phyloP scores from a whole-genome alignment of 2,113 vertebrate genomes.

The Empidonax traillii region DNA sequence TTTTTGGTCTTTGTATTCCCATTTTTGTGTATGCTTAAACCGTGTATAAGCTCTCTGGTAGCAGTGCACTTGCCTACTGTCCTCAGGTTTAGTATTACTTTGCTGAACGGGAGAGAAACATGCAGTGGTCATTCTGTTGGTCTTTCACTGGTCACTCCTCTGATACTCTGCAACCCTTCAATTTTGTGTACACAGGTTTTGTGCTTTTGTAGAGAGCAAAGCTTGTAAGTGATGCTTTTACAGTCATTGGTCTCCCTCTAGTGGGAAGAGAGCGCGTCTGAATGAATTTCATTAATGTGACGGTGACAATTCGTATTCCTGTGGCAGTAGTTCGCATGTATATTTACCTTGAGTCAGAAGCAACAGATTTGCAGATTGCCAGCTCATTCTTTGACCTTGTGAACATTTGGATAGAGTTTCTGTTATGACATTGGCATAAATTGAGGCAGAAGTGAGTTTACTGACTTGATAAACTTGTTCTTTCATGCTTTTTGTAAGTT shows the following conservation, averaged over 20 bases:
- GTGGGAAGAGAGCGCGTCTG: not conserved
- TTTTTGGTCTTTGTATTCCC: not conserved
- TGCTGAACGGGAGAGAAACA: not conserved
- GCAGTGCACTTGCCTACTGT: not conserved
- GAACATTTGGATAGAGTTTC: not conserved
- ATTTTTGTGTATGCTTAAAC: not conserved
- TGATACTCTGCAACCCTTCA: not conserved
- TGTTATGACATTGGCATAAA: not conserved
- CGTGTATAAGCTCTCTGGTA: not conserved
- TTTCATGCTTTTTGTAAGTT: not conserved
- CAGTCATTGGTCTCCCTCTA: constrained; percentile 57
- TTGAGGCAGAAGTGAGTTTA: not conserved
- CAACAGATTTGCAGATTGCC: not conserved
- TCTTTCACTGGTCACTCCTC: not conserved
- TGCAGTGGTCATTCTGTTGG: not conserved
- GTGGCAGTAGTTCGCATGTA: not conserved
- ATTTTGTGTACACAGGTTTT: not conserved
- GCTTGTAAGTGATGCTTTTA: not conserved
- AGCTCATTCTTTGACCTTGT: not conserved
- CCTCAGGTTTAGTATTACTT: not conserved
- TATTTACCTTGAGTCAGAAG: not conserved
- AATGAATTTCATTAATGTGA: not conserved
- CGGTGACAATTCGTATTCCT: not conserved
- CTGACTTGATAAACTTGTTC: not conserved
- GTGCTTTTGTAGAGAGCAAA: not conserved